phyloP scores from a whole-genome alignment of 30 jellyfish, hydroid and myxozoan genomes.

The Sanderia malayensis region DNA sequence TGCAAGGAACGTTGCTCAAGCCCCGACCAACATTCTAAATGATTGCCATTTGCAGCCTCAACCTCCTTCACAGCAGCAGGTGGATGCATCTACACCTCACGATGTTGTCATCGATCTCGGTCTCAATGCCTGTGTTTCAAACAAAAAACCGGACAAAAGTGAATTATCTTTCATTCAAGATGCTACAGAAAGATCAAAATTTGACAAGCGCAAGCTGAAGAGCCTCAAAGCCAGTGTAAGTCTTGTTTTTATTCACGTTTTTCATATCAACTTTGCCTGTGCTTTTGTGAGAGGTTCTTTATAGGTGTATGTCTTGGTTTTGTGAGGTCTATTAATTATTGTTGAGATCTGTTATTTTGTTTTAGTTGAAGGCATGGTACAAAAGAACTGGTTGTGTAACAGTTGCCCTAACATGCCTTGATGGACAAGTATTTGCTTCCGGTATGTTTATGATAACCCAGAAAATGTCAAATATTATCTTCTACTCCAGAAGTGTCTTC shows the following conservation, averaged over 20 bases:
- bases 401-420: conserved; percentile 44
- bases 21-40: conserved; percentile 47
- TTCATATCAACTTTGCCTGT: no score
- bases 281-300: no score
- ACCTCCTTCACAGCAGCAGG: conserved; percentile 34
- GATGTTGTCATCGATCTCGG: conserved; percentile 67
- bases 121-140: conserved; percentile 40
- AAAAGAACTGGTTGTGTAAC: conserved; percentile 63
- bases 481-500: no score
- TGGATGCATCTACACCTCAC: conserved; percentile 36
- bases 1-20: conserved; percentile 52
- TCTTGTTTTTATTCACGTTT: background rate
- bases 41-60: conserved; percentile 60
- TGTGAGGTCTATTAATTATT: background rate
- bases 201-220: conserved; percentile 57
- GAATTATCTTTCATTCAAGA: conserved; percentile 53
- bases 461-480: no score
- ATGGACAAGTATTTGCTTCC: conserved; percentile 49
- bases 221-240: conserved; percentile 40
- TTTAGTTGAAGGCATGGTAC: conserved; percentile 49
- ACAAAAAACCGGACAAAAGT: conserved; percentile 35
- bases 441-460: no score
- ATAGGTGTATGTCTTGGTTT: no score
- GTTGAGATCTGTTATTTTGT: background rate
- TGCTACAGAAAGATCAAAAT: conserved; percentile 49